Evolutionary conservation across 1,140 invertebrate species (phyloP), one percentile per base, ranked within the genome.

Genomic region (Heliconius himera): DNA sequence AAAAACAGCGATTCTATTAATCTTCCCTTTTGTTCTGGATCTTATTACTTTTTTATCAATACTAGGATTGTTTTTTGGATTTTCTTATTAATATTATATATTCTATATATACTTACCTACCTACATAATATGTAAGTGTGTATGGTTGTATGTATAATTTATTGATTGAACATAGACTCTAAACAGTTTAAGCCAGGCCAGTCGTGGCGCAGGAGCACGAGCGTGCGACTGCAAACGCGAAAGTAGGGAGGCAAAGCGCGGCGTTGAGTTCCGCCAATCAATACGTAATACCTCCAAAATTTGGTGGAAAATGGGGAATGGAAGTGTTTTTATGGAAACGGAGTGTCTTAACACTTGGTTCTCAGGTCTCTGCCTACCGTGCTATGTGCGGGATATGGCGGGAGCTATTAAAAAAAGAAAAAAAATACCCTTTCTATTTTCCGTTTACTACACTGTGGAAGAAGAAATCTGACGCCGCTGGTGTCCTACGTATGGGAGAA

Each of bases 1-100:
- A 76, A 80, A 80, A 76, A 76, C 71, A 51, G 18, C 54, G 26
- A 70, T 80, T 80, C 74, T 74, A 80, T 80, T 76, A 80, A 76
- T 75, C 41, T 79, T 66, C 22, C 60, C n/a, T 66, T 46, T 66
- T 66, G 60, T 66, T 66, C 60, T 66, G 60, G 70, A 77, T 77
- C 70, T 56, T 29, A 77, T 72, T 49, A 75, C 70, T 76, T 73
- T 72, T 79, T 73, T 73, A 66, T 71, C 41, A n/a, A 13, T 38
- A 54, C 78, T 46, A 80, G 38, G n/a, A 54, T 26, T 46, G 26
- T 66, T 66, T 66, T 66, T 20, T 26, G 60, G 60, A 8, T 66
- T 66, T 66, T 26, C 22, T 26, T 66, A 29, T 66, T 66, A 66
- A 29, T 66, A 66, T 66, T 66, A 29, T 26, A 29, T 66, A 66